phyloP scores from a whole-genome alignment of 2,888 invertebrate genomes.

The Phengaris alcon region DNA sequence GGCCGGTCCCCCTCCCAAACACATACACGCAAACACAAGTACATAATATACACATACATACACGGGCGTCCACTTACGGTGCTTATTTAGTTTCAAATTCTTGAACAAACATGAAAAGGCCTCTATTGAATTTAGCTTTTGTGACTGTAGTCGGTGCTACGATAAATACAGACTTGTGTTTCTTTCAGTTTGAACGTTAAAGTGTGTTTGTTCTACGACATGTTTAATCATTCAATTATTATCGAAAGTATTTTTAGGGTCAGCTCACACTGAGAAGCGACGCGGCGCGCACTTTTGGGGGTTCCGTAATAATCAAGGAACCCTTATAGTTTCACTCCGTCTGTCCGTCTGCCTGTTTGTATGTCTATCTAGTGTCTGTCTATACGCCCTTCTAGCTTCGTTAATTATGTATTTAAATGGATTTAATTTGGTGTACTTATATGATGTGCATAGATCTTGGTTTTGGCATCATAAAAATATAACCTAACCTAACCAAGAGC shows the following conservation, averaged over 20 bases:
- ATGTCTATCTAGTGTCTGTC: too few species aligned
- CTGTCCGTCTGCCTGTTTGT: too few species aligned
- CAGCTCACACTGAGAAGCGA: too few species aligned
- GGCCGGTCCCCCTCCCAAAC: background rate
- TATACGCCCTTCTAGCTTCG: too few species aligned
- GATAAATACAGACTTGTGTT: background rate
- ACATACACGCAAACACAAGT: background rate
- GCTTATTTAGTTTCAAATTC: slow-evolving; percentile 15
- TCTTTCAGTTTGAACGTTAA: background rate
- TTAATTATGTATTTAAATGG: too few species aligned
- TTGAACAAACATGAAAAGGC: slow-evolving; percentile 9
- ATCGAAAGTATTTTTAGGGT: background rate
- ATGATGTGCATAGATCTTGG: too few species aligned
- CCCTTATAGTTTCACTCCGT: too few species aligned
- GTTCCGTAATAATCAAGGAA: too few species aligned
- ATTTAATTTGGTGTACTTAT: too few species aligned
- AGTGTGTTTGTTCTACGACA: background rate
- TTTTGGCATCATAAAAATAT: too few species aligned
- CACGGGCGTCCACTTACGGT: slow-evolving; percentile 31
- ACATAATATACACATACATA: slow-evolving; percentile 20
- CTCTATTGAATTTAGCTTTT: slow-evolving; percentile 8
- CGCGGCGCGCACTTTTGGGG: too few species aligned
- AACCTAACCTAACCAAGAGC: too few species aligned
- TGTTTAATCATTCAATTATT: background rate
- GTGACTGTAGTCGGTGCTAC: background rate